Base-by-base conservation (phyloP, 2,113 vertebrate species). In the Hippopotamus amphibius region DNA sequence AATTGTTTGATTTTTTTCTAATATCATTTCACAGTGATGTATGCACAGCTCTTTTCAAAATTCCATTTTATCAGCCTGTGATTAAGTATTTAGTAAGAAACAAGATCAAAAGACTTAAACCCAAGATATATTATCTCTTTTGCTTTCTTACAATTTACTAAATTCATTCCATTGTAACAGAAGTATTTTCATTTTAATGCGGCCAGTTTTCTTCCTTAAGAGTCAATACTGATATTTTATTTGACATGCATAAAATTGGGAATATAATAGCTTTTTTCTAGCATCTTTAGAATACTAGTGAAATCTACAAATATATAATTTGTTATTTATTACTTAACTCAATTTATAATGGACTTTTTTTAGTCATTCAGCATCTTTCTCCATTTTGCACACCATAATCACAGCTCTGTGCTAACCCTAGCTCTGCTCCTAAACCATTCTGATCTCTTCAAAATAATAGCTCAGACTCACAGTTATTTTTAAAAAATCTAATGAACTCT, bases 91-190 rank as follows among this genome's bases (percentile, higher is more conserved):
- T 90, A 93, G 19, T 81, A 81, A 80, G 41, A 14, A 90, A 85
- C 11, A 93, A 82, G 69, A 83, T 69, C 65, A 96, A 96, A 97
- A 96, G 63, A 10, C 53, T 93, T 85, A 93, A 95, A 90, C 15
- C 33, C 55, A 28, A 90, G 7, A 50, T 50, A 90, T 6, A 7
- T 41, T 79, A 90, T 68, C 2, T 19, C 17, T 74, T 76, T 82
- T 83, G 16, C 50, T 88, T 66, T 74, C 37, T 97, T n/a, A 37
- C 30, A 88, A 48, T 72, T 88, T 69, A 74, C 16, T 28, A 84
- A 50, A 82, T 81, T 65, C 57, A 88, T 68, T 63, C 16, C 17
- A 82, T 94, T 66, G 69, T 89, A 12, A 89, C 4, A 74, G 30
- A 86, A 68, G 33, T 94, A 22, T 41, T 81, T 88, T 90, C 95